Percentiles rank a stretch among this genome's conserved stretches.
Conservation (phyloP, 2,113 vertebrate genomes). For the Prietella phreatophila region DNA sequence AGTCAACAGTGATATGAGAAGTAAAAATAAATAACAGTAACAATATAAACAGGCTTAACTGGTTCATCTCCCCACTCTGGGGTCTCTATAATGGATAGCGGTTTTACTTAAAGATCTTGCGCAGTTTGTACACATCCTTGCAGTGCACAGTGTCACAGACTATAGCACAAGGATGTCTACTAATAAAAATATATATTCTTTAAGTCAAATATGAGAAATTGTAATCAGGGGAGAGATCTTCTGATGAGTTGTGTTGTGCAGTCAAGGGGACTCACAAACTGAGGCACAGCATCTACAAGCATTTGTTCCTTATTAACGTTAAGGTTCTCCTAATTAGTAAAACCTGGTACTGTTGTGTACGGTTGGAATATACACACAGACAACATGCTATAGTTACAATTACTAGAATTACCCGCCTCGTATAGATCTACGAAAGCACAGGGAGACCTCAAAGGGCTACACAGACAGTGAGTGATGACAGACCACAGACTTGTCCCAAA, state of each 20-base stretch:
- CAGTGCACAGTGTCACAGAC: not conserved
- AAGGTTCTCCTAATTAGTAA: not conserved
- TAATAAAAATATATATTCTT: too few relatives aligned
- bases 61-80: not conserved
- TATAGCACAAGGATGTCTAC: not conserved
- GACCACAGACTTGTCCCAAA: not conserved
- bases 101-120: not conserved
- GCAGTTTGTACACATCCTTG: not conserved
- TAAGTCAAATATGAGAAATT: not conserved
- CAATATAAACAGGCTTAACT: not conserved
- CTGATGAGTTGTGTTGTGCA: not conserved
- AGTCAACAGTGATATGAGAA: slow-evolving; percentile 1
- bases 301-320: not conserved
- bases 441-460: not conserved
- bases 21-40: not conserved
- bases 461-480: not conserved
- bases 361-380: not conserved
- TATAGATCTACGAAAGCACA: slow-evolving; percentile 5
- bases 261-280: not conserved
- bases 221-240: not conserved
- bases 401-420: slow-evolving; percentile 1
- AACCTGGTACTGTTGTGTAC: not conserved
- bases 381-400: not conserved
- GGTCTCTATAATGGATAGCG: not conserved
- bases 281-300: not conserved